Percentiles rank a stretch among this genome's conserved stretches.
These are phyloP conservation scores for Bombus breviceps DNA, from an alignment of 1,140 invertebrate species.

Conservation along the genomic window DNA sequence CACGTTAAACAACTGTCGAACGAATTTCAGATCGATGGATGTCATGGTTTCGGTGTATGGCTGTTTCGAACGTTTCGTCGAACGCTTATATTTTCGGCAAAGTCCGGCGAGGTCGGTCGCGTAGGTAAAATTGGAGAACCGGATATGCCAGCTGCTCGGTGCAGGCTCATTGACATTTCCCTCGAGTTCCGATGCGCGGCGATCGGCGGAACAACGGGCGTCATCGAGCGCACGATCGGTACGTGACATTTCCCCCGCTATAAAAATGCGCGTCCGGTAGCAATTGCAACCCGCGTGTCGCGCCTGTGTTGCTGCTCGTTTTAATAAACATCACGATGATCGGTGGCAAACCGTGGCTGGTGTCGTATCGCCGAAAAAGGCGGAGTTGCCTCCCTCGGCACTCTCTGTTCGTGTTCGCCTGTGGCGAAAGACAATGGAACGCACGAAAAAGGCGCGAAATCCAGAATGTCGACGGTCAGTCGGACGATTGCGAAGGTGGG, in stretches of 20 bases:
- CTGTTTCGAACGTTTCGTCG: too few species aligned
- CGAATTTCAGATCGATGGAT: too few species aligned
- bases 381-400: constrained; percentile 2
- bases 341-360: neutral
- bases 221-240: constrained; percentile 60
- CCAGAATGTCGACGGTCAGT: constrained; percentile 65
- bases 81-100: too few species aligned
- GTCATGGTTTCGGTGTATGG: too few species aligned
- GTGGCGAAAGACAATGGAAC: constrained; percentile 65
- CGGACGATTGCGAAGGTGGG: constrained; percentile 69
- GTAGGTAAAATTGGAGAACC: constrained; percentile 30
- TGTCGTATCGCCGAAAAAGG: constrained; percentile 62
- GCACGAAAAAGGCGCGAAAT: constrained; percentile 78
- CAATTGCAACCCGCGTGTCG: constrained; percentile 48
- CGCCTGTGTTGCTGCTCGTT: constrained; percentile 27
- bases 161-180: constrained; percentile 65
- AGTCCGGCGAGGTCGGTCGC: too few species aligned
- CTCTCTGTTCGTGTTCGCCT: neutral
- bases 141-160: constrained; percentile 33
- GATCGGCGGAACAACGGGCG: constrained; percentile 53
- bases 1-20: too few species aligned
- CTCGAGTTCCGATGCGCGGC: constrained; percentile 52
- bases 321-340: constrained; percentile 61
- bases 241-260: constrained; percentile 66
- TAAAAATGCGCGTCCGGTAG: constrained; percentile 66